Conservation (phyloP, 2,113 vertebrate genomes). For the Jaculus jaculus region DNA sequence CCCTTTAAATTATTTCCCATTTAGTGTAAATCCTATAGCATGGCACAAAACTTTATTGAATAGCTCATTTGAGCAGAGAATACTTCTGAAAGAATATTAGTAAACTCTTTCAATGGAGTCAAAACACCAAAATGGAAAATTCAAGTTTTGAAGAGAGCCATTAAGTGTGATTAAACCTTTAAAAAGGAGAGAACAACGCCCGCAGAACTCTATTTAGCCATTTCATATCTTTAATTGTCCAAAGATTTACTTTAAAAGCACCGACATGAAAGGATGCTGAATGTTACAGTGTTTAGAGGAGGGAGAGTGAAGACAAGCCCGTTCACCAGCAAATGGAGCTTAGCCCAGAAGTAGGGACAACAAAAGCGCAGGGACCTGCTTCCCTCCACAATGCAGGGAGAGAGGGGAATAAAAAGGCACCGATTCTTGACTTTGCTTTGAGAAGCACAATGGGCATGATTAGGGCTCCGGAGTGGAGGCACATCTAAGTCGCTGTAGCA, state of each 20-base stretch:
- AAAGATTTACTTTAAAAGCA: conserved; percentile 91
- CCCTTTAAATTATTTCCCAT: conserved; percentile 83
- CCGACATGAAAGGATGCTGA: conserved; percentile 87
- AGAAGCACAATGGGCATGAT: conserved; percentile 87
- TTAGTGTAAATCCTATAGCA: conserved; percentile 81
- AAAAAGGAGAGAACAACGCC: conserved; percentile 87
- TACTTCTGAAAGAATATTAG: conserved; percentile 88
- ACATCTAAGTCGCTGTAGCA: conserved; percentile 74
- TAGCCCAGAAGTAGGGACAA: conserved; percentile 86
- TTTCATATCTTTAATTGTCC: conserved; percentile 90
- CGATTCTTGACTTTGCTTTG: conserved; percentile 88
- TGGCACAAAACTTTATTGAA: conserved; percentile 85
- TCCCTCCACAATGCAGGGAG: conserved; percentile 82
- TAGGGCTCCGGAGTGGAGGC: conserved; percentile 81
- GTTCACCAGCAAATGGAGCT: conserved; percentile 86
- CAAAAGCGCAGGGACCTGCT: conserved; percentile 84
- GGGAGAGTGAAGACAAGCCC: conserved; percentile 83
- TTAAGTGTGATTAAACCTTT: conserved; percentile 90
- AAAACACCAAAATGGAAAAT: conserved; percentile 88
- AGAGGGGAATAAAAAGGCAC: conserved; percentile 85
- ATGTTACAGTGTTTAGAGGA: conserved; percentile 84
- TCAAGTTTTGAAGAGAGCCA: conserved; percentile 89
- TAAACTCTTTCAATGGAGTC: conserved; percentile 88
- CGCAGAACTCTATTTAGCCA: conserved; percentile 88
- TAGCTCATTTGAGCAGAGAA: conserved; percentile 88